phyloP scores from a whole-genome alignment of 2,888 invertebrate genomes.

The Clostera curtula region DNA sequence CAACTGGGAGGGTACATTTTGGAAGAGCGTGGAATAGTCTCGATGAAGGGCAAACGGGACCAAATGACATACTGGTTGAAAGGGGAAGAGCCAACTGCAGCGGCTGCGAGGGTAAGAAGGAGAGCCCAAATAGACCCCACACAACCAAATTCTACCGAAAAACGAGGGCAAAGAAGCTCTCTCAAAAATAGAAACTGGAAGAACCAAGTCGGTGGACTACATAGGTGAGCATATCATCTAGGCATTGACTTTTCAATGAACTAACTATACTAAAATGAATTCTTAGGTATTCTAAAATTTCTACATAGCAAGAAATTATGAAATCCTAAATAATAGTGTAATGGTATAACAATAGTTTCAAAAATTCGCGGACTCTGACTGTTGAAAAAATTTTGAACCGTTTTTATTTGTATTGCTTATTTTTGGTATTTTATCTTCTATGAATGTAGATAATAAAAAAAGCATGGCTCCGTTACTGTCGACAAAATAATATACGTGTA shows the following conservation, averaged over 20 bases:
- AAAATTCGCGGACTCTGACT: no score
- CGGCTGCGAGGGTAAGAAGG: conserved; percentile 65
- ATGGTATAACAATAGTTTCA: no score
- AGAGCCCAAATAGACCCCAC: no score
- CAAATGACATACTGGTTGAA: conserved; percentile 87
- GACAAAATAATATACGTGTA: not conserved
- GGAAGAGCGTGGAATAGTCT: conserved; percentile 83
- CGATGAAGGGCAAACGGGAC: conserved; percentile 90
- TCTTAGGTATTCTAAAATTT: no score
- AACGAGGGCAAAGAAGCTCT: conserved; percentile 65
- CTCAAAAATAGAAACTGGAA: conserved; percentile 80
- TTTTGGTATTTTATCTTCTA: no score
- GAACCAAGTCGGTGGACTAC: conserved; percentile 63
- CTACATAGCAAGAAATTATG: no score
- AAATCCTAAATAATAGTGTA: no score
- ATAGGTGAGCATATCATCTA: no score
- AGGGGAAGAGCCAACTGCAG: conserved; percentile 80
- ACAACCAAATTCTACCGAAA: conserved; percentile 49
- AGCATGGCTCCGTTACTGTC: not conserved
- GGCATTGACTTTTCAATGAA: no score
- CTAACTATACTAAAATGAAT: no score
- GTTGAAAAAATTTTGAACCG: no score
- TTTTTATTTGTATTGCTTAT: no score
- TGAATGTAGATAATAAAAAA: not conserved
- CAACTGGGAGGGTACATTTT: conserved; percentile 85